Percentiles rank a stretch among this genome's conserved stretches.
phyloP scores from a whole-genome alignment of 2,888 invertebrate species.

The Ennomos fuscantarius region DNA sequence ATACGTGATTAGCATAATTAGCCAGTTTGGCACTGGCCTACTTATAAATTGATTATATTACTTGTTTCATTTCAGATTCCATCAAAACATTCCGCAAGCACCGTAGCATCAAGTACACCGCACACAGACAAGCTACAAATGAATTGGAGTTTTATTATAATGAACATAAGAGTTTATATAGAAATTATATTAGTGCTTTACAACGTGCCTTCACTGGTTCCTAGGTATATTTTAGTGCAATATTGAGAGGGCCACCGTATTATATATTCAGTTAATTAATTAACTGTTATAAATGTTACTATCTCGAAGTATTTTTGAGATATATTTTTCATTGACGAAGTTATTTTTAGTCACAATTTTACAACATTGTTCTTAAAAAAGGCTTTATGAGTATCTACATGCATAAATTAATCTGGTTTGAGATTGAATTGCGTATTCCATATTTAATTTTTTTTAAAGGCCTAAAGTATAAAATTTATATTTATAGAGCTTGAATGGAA shows the following conservation, averaged over 20 bases:
- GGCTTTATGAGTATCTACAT: not conserved
- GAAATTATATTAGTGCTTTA: conserved; percentile 49
- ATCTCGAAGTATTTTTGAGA: conserved; percentile 22
- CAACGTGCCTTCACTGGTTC: conserved; percentile 73
- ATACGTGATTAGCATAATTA: too few species aligned
- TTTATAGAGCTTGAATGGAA: too few species aligned
- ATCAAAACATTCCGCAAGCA: conserved; percentile 46
- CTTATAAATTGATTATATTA: not conserved
- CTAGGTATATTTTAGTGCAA: conserved; percentile 63
- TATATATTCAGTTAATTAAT: conserved; percentile 15
- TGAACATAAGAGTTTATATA: conserved; percentile 36
- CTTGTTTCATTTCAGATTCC: conserved; percentile 37
- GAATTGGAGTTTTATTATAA: conserved; percentile 44
- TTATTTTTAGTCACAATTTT: conserved; percentile 34
- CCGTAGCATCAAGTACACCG: conserved; percentile 44
- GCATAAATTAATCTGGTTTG: too few species aligned
- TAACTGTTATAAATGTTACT: conserved; percentile 20
- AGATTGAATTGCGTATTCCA: too few species aligned
- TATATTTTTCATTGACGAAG: conserved; percentile 15
- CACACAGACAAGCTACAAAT: conserved; percentile 42
- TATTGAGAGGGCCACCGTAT: conserved; percentile 48
- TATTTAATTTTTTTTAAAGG: too few species aligned
- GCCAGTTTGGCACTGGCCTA: too few species aligned
- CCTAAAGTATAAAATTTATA: too few species aligned
- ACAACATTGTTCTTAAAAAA: conserved; percentile 17